These are phyloP conservation scores for Orussus abietinus DNA, from an alignment of 1,140 invertebrate genomes.

Conservation along the genomic window DNA sequence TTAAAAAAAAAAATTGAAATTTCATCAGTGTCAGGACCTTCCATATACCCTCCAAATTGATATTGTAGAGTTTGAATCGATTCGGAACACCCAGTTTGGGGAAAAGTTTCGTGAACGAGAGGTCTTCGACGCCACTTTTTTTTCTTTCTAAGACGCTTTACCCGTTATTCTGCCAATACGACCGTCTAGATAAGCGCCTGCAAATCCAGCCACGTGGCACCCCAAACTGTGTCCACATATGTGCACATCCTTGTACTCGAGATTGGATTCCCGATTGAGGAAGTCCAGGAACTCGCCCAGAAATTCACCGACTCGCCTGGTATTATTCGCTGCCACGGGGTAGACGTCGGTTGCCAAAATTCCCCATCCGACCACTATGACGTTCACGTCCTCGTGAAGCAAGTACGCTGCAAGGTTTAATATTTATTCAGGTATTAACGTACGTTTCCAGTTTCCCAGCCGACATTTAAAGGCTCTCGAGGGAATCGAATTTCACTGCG, in stretches of 20 bases:
- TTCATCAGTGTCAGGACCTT: too few species aligned
- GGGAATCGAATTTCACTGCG: too few species aligned
- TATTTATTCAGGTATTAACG: background rate
- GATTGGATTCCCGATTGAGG: slow-evolving; percentile 38
- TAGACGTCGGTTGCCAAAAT: slow-evolving; percentile 52
- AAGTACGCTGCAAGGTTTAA: slow-evolving; percentile 53
- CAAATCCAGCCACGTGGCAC: slow-evolving; percentile 73
- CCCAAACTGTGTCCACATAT: slow-evolving; percentile 81
- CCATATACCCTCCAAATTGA: too few species aligned
- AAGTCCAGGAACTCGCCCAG: slow-evolving; percentile 41
- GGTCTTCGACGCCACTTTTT: too few species aligned
- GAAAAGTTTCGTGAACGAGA: too few species aligned
- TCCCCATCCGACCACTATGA: slow-evolving; percentile 66
- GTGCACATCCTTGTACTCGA: slow-evolving; percentile 59
- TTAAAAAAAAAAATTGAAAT: too few species aligned
- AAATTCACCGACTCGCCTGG: slow-evolving; percentile 40
- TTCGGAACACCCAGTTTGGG: too few species aligned
- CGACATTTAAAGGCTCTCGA: too few species aligned
- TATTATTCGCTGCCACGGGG: slow-evolving; percentile 37
- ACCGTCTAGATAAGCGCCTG: slow-evolving; percentile 52
- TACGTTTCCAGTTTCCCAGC: too few species aligned
- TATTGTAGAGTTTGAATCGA: too few species aligned
- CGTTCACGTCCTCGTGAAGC: slow-evolving; percentile 56
- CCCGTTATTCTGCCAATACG: slow-evolving; percentile 61
- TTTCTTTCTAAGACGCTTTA: slow-evolving; percentile 7